phyloP scores from a whole-genome alignment of 2,113 vertebrate species.

The Corythornis vintsioides region DNA sequence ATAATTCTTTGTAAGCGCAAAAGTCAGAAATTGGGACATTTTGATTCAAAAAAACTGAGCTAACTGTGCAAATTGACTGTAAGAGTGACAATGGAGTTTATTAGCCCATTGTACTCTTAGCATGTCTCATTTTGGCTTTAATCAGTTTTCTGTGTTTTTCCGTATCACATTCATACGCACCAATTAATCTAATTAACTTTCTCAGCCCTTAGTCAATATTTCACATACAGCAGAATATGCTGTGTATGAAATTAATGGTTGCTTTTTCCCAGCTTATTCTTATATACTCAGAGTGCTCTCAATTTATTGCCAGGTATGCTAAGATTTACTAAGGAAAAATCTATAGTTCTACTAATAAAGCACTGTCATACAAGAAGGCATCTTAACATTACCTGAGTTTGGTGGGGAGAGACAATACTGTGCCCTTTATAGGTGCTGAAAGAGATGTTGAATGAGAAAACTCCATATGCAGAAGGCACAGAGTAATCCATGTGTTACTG shows the following conservation, averaged over 20 bases:
- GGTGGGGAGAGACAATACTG: background rate
- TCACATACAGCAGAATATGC: background rate
- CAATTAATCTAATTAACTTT: background rate
- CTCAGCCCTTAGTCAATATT: background rate
- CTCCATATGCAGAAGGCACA: background rate
- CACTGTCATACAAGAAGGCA: background rate
- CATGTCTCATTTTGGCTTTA: background rate
- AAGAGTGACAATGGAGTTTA: background rate
- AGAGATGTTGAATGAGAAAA: background rate
- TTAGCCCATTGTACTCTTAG: background rate
- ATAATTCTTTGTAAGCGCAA: background rate
- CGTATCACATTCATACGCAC: background rate
- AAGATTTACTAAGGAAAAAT: background rate
- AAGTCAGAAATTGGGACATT: background rate
- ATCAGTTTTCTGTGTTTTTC: background rate
- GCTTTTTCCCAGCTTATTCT: background rate
- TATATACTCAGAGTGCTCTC: background rate
- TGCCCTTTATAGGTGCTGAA: background rate
- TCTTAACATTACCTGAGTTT: background rate
- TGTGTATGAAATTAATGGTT: background rate
- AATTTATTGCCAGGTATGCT: background rate
- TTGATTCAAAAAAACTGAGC: background rate
- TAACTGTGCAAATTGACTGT: background rate
- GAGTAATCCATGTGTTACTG: background rate
- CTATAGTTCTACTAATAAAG: background rate